These are phyloP conservation scores for Sclerurus mexicanus DNA, from an alignment of 2,113 vertebrate genomes.

Conservation along the genomic window DNA sequence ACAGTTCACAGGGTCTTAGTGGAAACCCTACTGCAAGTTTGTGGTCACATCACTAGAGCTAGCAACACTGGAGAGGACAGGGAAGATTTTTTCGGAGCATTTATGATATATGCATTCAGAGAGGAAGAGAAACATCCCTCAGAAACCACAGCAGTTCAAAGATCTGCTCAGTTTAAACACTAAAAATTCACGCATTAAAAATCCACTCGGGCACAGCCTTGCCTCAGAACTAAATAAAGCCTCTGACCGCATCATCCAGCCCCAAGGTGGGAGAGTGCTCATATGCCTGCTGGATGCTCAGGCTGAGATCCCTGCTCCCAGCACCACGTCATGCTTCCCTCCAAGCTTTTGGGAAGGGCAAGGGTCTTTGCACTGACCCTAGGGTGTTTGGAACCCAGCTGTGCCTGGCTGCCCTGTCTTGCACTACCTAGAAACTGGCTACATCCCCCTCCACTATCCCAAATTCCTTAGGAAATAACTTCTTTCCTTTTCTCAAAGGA, in stretches of 20 bases:
- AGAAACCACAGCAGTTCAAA: slow-evolving; percentile 4
- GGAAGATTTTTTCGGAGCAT: not conserved
- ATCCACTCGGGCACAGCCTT: not conserved
- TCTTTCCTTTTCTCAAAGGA: not conserved
- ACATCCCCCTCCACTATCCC: fast-evolving
- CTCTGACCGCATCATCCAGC: not conserved
- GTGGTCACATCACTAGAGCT: not conserved
- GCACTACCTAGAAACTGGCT: not conserved
- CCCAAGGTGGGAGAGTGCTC: not conserved
- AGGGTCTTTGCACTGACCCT: not conserved
- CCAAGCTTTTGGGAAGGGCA: not conserved
- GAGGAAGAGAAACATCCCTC: slow-evolving; percentile 39
- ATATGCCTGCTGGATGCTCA: not conserved
- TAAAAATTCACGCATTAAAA: slow-evolving; percentile 33
- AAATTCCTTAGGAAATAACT: not conserved
- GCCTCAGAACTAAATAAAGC: slow-evolving; percentile 20
- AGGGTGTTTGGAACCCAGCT: not conserved
- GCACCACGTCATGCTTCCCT: not conserved
- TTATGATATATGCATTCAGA: not conserved
- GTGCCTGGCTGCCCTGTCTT: not conserved
- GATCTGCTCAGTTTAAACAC: not conserved
- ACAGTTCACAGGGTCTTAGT: not conserved
- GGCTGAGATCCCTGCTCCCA: not conserved
- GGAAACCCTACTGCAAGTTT: not conserved
- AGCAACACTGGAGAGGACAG: not conserved